Percentiles rank a stretch among this genome's conserved stretches.
phyloP scores from a whole-genome alignment of 2,888 invertebrate species.

The Leucophora obtusa region DNA sequence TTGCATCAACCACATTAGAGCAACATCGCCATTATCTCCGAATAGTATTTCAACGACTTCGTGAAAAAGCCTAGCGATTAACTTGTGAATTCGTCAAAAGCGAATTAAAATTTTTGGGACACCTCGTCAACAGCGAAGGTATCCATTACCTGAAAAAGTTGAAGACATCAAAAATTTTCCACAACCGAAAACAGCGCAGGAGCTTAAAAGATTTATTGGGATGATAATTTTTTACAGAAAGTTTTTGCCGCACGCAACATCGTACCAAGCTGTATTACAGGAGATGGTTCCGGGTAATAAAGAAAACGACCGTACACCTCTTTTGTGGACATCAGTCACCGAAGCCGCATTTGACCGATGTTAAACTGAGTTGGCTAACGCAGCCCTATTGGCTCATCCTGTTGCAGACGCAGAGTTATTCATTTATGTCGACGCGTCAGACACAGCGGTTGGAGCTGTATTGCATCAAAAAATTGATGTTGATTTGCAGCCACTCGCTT shows the following conservation, averaged over 20 bases:
- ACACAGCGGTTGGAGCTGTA: conserved; percentile 42
- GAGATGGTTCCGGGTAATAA: background rate
- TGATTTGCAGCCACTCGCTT: conserved; percentile 40
- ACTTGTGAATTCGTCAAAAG: background rate
- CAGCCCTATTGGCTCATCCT: no score
- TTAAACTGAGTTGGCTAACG: no score
- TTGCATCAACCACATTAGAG: background rate
- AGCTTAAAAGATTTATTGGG: conserved; percentile 60
- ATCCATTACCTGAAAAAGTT: background rate
- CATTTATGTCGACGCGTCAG: no score
- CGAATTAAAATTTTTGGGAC: background rate
- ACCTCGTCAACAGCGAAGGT: background rate
- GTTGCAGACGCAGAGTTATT: no score
- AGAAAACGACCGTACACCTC: background rate
- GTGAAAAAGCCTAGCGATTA: background rate
- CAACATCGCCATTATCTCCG: conserved; percentile 1
- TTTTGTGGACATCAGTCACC: no score
- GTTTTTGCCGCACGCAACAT: conserved; percentile 10
- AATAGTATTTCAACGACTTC: background rate
- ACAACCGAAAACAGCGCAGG: conserved; percentile 3
- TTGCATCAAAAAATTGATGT: conserved; percentile 52
- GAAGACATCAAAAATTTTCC: background rate
- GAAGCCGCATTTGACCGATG: no score
- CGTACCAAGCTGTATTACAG: background rate
- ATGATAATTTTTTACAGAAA: conserved; percentile 63